phyloP scores from a whole-genome alignment of 2,888 invertebrate species.

The Drosophila atroscutellata region DNA sequence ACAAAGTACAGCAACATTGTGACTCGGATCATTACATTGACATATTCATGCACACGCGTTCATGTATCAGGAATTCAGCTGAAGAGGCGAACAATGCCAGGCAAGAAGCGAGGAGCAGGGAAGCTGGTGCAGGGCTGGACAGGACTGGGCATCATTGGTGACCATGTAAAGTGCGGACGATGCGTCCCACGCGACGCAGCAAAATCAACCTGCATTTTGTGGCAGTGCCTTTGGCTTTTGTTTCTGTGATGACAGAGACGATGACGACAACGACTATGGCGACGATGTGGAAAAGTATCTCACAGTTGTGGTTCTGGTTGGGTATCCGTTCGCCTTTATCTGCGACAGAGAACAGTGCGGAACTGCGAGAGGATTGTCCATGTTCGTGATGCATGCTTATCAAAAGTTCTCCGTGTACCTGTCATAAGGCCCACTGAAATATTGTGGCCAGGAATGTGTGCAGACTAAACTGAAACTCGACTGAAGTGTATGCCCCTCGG shows the following conservation, averaged over 20 bases:
- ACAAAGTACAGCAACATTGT: slow-evolving; percentile 37
- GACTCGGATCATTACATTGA: slow-evolving; percentile 76
- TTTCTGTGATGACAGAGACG: slow-evolving; percentile 49
- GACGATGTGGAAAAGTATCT: slow-evolving; percentile 54
- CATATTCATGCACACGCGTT: slow-evolving; percentile 73
- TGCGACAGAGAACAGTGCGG: slow-evolving; percentile 41
- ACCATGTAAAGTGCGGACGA: slow-evolving; percentile 65
- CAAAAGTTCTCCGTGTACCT: slow-evolving; percentile 70
- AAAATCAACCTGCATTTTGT: slow-evolving; percentile 64
- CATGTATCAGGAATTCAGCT: slow-evolving; percentile 63
- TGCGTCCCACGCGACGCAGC: slow-evolving; percentile 67
- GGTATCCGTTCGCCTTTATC: slow-evolving; percentile 54
- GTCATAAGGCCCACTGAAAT: slow-evolving; percentile 78
- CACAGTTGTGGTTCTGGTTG: slow-evolving; percentile 44
- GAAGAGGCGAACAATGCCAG: slow-evolving; percentile 65
- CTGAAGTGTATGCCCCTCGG: slow-evolving; percentile 24
- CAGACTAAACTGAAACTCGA: slow-evolving; percentile 6
- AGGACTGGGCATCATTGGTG: slow-evolving; percentile 42
- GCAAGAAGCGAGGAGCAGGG: slow-evolving; percentile 1
- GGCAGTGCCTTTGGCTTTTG: slow-evolving; percentile 31
- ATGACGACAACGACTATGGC: slow-evolving; percentile 2
- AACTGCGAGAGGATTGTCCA: slow-evolving; percentile 30
- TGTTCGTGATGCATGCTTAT: slow-evolving; percentile 67
- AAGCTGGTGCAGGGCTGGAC: not conserved
- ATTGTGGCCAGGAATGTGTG: slow-evolving; percentile 59